These are phyloP conservation scores for Crypturellus undulatus DNA, from an alignment of 2,113 vertebrate species.

Conservation along the genomic window DNA sequence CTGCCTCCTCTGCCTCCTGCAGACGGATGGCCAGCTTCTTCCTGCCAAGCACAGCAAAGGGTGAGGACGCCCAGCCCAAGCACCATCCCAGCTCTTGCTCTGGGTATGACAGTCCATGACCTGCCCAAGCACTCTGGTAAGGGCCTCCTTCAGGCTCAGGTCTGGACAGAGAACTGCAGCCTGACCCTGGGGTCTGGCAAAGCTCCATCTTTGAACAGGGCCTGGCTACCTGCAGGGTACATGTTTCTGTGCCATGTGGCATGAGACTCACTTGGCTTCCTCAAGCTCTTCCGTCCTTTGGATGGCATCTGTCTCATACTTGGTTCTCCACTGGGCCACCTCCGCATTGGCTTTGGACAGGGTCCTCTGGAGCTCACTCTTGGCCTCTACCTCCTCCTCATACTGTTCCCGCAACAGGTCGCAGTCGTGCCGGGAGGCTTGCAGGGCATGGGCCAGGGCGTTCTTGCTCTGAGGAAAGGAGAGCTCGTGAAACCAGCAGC, in stretches of 20 bases:
- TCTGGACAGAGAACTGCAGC: rapidly evolving
- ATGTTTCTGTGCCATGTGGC: rapidly evolving
- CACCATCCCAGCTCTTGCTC: rapidly evolving
- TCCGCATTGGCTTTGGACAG: constrained; percentile 91
- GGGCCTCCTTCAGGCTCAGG: no score
- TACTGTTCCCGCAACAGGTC: constrained; percentile 94
- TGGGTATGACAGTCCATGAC: no score
- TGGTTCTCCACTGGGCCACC: constrained; percentile 94
- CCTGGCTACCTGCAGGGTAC: neutral
- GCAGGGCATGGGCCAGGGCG: constrained; percentile 87
- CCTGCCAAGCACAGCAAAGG: constrained; percentile 37
- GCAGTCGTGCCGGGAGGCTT: constrained; percentile 89
- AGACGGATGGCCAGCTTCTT: constrained; percentile 91
- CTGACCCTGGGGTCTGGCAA: neutral
- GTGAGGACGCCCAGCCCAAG: neutral
- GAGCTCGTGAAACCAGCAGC: neutral
- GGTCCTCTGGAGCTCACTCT: constrained; percentile 88
- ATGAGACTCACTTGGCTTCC: constrained; percentile 89
- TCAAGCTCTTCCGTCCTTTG: constrained; percentile 94
- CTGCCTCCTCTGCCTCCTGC: constrained; percentile 90
- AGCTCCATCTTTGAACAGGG: neutral
- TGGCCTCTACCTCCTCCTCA: constrained; percentile 91
- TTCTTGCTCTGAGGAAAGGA: constrained; percentile 84
- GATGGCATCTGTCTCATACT: constrained; percentile 94
- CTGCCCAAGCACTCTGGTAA: no score